phyloP scores from a whole-genome alignment of 1,140 invertebrate genomes.

The Cheumatopsyche charites region DNA sequence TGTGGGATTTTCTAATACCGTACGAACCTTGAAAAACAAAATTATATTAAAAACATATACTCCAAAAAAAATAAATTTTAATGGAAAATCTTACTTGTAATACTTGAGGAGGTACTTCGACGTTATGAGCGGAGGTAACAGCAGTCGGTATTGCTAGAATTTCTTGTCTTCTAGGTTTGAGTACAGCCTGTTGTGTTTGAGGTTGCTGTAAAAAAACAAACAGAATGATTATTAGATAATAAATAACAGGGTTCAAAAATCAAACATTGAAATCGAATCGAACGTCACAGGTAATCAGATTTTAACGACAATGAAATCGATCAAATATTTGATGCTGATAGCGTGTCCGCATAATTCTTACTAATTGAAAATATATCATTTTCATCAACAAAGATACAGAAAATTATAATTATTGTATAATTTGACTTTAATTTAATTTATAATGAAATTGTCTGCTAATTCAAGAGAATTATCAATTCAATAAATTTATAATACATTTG shows the following conservation, averaged over 20 bases:
- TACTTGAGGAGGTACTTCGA: constrained; percentile 81
- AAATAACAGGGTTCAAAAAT: no score
- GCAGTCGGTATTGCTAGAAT: constrained; percentile 61
- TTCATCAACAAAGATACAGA: no score
- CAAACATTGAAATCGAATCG: no score
- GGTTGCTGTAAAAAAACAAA: constrained; percentile 39
- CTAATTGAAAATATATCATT: no score
- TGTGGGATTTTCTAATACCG: constrained; percentile 87
- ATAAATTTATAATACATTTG: no score
- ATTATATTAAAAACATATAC: constrained; percentile 30
- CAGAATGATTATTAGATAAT: no score
- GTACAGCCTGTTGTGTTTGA: constrained; percentile 54
- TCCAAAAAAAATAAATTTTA: not conserved
- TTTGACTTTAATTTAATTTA: no score
- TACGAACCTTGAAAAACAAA: constrained; percentile 70
- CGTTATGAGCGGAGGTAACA: constrained; percentile 60
- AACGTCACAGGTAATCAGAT: not conserved
- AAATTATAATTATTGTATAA: no score
- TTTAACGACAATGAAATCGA: not conserved
- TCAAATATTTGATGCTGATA: not conserved
- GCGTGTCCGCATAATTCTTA: not conserved
- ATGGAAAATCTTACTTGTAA: constrained; percentile 66
- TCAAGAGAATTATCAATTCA: no score
- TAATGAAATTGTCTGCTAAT: no score
- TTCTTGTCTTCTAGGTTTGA: constrained; percentile 63